Conservation (phyloP, 2,888 invertebrate genomes). For the Theodoxus fluviatilis region DNA sequence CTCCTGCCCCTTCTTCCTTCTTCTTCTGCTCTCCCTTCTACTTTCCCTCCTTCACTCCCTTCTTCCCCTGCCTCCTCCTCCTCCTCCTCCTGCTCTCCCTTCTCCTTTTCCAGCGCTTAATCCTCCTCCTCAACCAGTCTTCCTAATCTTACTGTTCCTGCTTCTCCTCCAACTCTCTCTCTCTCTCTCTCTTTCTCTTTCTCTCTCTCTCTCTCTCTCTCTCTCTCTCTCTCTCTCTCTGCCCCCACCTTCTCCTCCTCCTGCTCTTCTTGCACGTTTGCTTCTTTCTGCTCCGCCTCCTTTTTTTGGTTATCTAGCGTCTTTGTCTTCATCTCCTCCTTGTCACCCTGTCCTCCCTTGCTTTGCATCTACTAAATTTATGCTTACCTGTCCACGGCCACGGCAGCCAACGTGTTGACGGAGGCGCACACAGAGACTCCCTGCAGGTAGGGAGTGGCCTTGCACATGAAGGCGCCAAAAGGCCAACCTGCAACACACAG, state of each 20-base stretch:
- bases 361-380: too few species aligned
- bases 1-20: too few species aligned
- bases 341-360: too few species aligned
- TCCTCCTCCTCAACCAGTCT: too few species aligned
- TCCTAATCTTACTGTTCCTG: slow-evolving; percentile 2
- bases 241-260: too few species aligned
- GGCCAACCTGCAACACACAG: slow-evolving; percentile 69
- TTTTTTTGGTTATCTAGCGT: too few species aligned
- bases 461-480: slow-evolving; percentile 70
- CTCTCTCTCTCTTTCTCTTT: not conserved
- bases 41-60: not conserved
- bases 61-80: too few species aligned
- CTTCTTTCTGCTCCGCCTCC: too few species aligned
- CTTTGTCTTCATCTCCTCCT: too few species aligned
- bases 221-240: not conserved
- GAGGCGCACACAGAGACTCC: slow-evolving; percentile 71
- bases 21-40: not conserved
- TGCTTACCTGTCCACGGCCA: slow-evolving; percentile 69
- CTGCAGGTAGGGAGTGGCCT: slow-evolving; percentile 70
- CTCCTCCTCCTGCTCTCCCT: too few species aligned
- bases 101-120: too few species aligned
- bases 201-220: not conserved
- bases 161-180: slow-evolving; percentile 1
- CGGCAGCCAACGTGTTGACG: slow-evolving; percentile 71
- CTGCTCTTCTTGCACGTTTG: too few species aligned